Percentiles rank a stretch among this genome's conserved stretches.
These are phyloP conservation scores for Panulirus ornatus DNA, from an alignment of 1,140 invertebrate species.

Conservation along the genomic window DNA sequence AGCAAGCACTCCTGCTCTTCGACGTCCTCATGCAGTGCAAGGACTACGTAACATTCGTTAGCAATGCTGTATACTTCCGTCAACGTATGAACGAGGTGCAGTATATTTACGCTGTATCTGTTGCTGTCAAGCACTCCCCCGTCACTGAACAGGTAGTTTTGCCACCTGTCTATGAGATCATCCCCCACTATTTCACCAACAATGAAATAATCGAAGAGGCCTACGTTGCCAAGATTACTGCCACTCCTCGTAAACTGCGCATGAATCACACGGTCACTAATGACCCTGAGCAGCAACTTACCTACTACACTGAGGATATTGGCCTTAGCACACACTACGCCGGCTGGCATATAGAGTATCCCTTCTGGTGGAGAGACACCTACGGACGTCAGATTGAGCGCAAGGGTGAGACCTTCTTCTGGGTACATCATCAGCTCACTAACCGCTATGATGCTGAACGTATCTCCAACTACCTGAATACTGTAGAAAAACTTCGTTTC, in stretches of 20 bases:
- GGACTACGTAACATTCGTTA: slow-evolving; percentile 9
- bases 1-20: slow-evolving; percentile 43
- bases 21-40: slow-evolving; percentile 33
- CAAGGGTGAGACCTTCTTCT: slow-evolving; percentile 13
- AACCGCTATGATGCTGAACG: background rate
- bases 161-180: slow-evolving; percentile 17
- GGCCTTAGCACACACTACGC: background rate
- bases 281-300: background rate
- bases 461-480: background rate
- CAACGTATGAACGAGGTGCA: background rate
- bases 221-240: slow-evolving; percentile 25
- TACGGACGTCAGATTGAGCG: background rate
- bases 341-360: background rate
- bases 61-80: slow-evolving; percentile 12
- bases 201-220: slow-evolving; percentile 30
- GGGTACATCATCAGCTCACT: slow-evolving; percentile 3
- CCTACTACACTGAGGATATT: slow-evolving; percentile 5
- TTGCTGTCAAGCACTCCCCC: slow-evolving; percentile 35
- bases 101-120: slow-evolving; percentile 21
- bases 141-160: slow-evolving; percentile 26
- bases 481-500: background rate
- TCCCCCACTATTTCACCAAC: slow-evolving; percentile 22
- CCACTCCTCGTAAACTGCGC: background rate
- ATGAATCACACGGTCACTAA: background rate
- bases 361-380: slow-evolving; percentile 15